Evolutionary conservation across 2,888 invertebrate species (phyloP).

Genomic region (Temnothorax unifasciatus): DNA sequence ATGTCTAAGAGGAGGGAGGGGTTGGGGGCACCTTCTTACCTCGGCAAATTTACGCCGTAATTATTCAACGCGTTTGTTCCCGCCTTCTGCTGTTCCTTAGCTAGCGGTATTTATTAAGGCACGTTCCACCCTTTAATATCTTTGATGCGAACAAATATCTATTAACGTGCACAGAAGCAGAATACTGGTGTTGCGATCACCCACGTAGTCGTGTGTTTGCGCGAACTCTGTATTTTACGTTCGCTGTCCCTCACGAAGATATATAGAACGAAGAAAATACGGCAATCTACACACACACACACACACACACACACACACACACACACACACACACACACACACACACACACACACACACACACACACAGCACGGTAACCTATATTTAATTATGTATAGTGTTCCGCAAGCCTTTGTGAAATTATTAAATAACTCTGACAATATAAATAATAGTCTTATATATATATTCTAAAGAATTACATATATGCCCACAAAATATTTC

Average conservation of each 20-base stretch:
- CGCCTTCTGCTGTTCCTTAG: conserved; percentile 40
- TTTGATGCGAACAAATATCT: conserved; percentile 54
- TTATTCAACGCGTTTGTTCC: conserved; percentile 55
- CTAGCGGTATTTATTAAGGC: conserved; percentile 45
- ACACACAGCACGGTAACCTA: neutral
- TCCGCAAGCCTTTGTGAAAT: neutral
- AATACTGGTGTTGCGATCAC: conserved; percentile 31
- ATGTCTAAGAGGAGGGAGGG: neutral
- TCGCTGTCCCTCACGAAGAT: conserved; percentile 33
- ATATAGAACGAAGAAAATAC: conserved; percentile 25
- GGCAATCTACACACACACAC: conserved; percentile 17
- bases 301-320: neutral
- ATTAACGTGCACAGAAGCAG: conserved; percentile 43
- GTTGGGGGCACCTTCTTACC: conserved; percentile 2
- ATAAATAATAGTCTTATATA: neutral
- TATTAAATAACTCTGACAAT: conserved; percentile 5
- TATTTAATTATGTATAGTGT: neutral
- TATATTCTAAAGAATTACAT: neutral
- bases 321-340: neutral
- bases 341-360: neutral
- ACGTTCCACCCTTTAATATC: conserved; percentile 53
- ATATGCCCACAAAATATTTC: neutral
- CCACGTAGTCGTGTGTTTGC: conserved; percentile 14
- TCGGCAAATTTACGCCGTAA: conserved; percentile 44
- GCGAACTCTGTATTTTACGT: conserved; percentile 40